Evolutionary conservation across 92 coral and sea anemone genomes (phyloP).

Genomic region (Palythoa heliodiscus): DNA sequence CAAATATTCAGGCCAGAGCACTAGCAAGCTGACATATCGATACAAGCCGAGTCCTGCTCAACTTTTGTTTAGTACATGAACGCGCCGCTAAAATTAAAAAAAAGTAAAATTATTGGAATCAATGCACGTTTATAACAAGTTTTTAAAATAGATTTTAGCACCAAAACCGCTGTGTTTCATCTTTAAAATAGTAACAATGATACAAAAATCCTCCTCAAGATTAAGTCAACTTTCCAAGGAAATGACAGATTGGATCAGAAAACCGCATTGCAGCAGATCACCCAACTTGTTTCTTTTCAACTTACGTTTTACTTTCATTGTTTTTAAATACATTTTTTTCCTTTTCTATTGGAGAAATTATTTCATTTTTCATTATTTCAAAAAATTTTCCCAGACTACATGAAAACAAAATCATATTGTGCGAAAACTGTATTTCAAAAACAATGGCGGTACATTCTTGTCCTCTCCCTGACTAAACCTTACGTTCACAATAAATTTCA

Average conservation of each 20-base stretch:
- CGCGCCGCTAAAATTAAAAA: no score
- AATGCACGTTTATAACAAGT: neutral
- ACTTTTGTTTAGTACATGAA: no score
- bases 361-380: neutral
- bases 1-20: neutral
- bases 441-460: no score
- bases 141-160: neutral
- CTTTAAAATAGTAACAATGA: neutral
- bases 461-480: no score
- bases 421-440: no score
- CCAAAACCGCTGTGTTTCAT: neutral
- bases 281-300: neutral
- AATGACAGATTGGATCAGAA: constrained; percentile 1
- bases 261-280: neutral
- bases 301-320: neutral
- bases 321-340: neutral
- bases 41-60: no score
- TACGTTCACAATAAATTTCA: no score
- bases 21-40: neutral
- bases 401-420: no score
- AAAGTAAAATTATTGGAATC: neutral
- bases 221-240: constrained; percentile 10
- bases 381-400: neutral
- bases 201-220: constrained; percentile 9
- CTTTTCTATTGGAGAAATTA: neutral